These are phyloP conservation scores for Alloplasta piceator DNA, from an alignment of 2,888 invertebrate species.

Conservation along the genomic window DNA sequence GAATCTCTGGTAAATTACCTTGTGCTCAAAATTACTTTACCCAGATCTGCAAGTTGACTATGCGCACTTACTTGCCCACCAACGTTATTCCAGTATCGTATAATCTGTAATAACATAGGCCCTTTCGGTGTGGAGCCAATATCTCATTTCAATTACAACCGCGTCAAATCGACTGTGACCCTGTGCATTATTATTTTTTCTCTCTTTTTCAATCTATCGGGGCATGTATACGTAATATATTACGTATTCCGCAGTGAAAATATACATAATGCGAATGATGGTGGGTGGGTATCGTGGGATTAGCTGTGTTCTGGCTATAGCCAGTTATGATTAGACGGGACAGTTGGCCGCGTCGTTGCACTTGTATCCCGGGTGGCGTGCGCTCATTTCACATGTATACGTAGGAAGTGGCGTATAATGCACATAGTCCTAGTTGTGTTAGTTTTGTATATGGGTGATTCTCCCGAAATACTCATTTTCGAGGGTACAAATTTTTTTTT, in stretches of 20 bases:
- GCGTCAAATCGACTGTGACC: slow-evolving; percentile 58
- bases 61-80: neutral
- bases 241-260: slow-evolving; percentile 13
- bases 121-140: slow-evolving; percentile 3
- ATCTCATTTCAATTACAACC: slow-evolving; percentile 59
- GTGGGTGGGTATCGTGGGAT: slow-evolving; percentile 71
- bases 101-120: slow-evolving; percentile 13
- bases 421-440: slow-evolving; percentile 16
- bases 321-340: slow-evolving; percentile 82
- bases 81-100: neutral
- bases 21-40: no score
- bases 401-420: slow-evolving; percentile 18
- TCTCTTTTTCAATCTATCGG: slow-evolving; percentile 47
- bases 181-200: slow-evolving; percentile 28
- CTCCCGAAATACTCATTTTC: no score
- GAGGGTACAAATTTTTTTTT: no score
- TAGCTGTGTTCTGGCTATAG: slow-evolving; percentile 72
- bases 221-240: neutral
- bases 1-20: no score
- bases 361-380: slow-evolving; percentile 67
- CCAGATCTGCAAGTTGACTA: no score
- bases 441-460: no score
- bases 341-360: slow-evolving; percentile 79
- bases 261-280: slow-evolving; percentile 24
- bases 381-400: slow-evolving; percentile 57